These are phyloP conservation scores for Camelus bactrianus DNA, from an alignment of 2,113 vertebrate genomes.

Conservation along the genomic window DNA sequence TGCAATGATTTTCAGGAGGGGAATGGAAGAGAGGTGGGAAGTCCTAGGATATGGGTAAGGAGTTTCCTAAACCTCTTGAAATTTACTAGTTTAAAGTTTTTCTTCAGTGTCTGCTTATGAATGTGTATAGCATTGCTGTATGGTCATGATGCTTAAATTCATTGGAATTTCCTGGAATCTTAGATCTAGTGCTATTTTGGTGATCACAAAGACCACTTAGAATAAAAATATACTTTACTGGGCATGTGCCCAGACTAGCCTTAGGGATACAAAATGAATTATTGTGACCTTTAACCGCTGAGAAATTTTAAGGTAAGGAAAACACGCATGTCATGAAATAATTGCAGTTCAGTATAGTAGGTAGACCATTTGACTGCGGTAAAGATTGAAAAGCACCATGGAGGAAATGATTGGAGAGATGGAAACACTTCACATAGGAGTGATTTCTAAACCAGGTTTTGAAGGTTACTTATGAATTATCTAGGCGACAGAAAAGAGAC, in stretches of 20 bases:
- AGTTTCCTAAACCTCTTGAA: conserved; percentile 21
- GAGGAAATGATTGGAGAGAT: neutral
- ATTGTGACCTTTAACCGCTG: neutral
- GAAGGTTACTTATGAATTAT: conserved; percentile 9
- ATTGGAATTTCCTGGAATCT: neutral
- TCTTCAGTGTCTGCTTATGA: conserved; percentile 32
- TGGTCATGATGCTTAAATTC: neutral
- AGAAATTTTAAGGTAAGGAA: conserved; percentile 21
- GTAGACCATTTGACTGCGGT: neutral
- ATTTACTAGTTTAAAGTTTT: conserved; percentile 18
- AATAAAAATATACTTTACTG: neutral
- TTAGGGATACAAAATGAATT: neutral
- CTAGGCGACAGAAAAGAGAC: neutral
- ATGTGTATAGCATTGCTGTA: neutral
- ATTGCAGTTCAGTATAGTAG: neutral
- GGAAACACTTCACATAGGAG: neutral
- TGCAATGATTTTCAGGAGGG: neutral
- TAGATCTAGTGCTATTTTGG: neutral
- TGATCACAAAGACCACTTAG: neutral
- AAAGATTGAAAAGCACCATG: neutral
- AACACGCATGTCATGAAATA: neutral
- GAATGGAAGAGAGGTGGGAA: neutral
- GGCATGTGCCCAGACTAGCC: neutral
- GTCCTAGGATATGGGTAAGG: neutral
- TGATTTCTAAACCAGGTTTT: neutral